Conservation (phyloP, 35 echinoderm and acorn worm genomes). For the Acanthaster planci region DNA sequence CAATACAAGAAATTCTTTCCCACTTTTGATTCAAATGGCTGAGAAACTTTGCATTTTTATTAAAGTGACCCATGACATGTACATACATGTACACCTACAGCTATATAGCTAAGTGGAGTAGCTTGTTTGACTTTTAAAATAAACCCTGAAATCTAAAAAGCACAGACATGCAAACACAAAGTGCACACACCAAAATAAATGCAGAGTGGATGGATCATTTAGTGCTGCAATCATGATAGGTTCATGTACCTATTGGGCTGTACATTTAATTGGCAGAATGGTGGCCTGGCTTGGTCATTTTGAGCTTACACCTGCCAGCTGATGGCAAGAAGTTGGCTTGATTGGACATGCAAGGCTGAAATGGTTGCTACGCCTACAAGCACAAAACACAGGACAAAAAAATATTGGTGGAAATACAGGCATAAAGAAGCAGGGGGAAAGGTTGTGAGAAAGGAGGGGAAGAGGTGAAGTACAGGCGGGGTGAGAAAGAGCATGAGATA, state of each 20-base stretch:
- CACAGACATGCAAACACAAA: too few species aligned
- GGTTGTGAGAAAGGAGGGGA: too few species aligned
- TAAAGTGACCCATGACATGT: too few species aligned
- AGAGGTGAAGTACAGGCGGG: not conserved
- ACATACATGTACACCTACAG: too few species aligned
- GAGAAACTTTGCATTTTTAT: too few species aligned
- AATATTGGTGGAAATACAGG: not conserved
- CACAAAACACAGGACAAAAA: not conserved
- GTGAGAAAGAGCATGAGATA: not conserved
- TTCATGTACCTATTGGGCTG: conserved; percentile 25
- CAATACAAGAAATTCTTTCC: too few species aligned
- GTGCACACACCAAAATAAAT: not conserved
- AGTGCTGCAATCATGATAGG: not conserved
- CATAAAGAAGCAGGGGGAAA: too few species aligned
- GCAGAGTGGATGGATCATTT: too few species aligned
- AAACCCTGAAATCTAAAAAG: too few species aligned
- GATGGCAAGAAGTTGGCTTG: not conserved
- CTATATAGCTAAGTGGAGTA: too few species aligned
- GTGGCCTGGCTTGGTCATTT: not conserved
- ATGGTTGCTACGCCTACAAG: conserved; percentile 2
- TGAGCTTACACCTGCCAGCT: not conserved
- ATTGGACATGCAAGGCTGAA: not conserved
- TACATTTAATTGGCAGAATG: not conserved
- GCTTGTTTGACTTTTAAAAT: too few species aligned
- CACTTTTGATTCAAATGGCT: too few species aligned